phyloP scores from a whole-genome alignment of 1,140 invertebrate species.

The Bombus terrestris region DNA sequence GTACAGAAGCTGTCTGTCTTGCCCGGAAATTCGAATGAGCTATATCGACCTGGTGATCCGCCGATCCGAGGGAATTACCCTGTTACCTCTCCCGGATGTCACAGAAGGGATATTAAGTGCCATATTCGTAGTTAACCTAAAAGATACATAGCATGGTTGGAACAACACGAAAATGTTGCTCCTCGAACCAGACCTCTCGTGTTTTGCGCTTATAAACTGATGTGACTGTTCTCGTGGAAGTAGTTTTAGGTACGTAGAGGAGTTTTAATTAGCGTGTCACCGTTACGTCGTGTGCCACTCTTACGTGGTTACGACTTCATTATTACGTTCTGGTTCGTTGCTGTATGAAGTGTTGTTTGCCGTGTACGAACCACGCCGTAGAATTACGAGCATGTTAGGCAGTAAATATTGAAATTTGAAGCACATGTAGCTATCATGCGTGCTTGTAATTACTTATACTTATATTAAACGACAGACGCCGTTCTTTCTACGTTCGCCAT shows the following conservation, averaged over 20 bases:
- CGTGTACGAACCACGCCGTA: background rate
- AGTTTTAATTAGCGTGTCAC: constrained; percentile 55
- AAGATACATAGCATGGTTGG: constrained; percentile 35
- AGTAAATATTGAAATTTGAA: constrained; percentile 22
- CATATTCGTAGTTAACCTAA: constrained; percentile 32
- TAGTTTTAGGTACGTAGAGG: constrained; percentile 30
- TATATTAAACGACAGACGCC: background rate
- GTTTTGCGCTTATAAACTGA: constrained; percentile 22
- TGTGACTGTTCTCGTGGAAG: background rate
- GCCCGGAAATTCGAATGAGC: constrained; percentile 12
- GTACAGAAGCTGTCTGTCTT: constrained; percentile 23
- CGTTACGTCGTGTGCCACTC: constrained; percentile 24
- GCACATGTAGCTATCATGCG: background rate
- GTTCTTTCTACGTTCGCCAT: background rate
- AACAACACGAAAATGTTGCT: constrained; percentile 36
- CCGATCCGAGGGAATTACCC: constrained; percentile 54
- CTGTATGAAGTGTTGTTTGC: constrained; percentile 16
- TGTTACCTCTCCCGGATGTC: background rate
- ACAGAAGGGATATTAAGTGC: constrained; percentile 58
- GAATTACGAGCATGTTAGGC: background rate
- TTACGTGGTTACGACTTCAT: constrained; percentile 44
- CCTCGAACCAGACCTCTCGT: background rate
- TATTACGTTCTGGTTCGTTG: constrained; percentile 45
- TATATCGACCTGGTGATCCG: constrained; percentile 36
- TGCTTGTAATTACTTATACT: background rate